phyloP scores from a whole-genome alignment of 2,888 invertebrate species.

The Tupiocoris notatus region DNA sequence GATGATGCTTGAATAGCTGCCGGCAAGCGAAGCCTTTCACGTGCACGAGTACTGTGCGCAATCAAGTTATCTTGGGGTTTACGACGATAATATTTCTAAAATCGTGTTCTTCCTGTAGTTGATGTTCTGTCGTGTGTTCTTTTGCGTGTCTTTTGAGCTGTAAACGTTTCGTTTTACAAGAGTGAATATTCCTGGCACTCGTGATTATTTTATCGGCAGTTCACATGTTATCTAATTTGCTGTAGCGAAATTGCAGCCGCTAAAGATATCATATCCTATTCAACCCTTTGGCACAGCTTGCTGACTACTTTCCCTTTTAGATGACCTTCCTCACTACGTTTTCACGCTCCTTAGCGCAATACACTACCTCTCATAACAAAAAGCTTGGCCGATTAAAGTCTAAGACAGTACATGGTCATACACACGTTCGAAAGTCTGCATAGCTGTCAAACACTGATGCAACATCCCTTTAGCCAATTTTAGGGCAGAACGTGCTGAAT shows the following conservation, averaged over 20 bases:
- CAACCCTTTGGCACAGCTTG: background rate
- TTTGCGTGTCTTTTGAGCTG: background rate
- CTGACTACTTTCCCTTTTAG: background rate
- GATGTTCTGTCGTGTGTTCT: background rate
- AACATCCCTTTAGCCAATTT: too few relatives aligned
- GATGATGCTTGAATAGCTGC: constrained; percentile 20
- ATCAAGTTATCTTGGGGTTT: background rate
- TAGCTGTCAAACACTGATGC: too few relatives aligned
- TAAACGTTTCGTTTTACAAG: background rate
- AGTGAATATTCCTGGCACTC: background rate
- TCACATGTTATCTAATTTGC: background rate
- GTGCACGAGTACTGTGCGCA: background rate
- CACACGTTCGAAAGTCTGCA: background rate
- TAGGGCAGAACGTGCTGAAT: too few relatives aligned
- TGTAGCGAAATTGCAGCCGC: background rate
- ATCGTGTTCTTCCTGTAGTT: background rate
- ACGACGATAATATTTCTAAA: background rate
- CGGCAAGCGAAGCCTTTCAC: background rate
- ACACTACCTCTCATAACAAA: background rate
- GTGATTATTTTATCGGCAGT: background rate
- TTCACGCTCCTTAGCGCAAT: background rate
- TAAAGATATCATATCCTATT: background rate
- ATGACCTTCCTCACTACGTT: background rate
- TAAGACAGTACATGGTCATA: background rate
- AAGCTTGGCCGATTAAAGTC: background rate